Percentiles rank a stretch among this genome's conserved stretches.
Evolutionary conservation across 2,888 invertebrate species (phyloP).

Genomic region (Ennomos fuscantarius): DNA sequence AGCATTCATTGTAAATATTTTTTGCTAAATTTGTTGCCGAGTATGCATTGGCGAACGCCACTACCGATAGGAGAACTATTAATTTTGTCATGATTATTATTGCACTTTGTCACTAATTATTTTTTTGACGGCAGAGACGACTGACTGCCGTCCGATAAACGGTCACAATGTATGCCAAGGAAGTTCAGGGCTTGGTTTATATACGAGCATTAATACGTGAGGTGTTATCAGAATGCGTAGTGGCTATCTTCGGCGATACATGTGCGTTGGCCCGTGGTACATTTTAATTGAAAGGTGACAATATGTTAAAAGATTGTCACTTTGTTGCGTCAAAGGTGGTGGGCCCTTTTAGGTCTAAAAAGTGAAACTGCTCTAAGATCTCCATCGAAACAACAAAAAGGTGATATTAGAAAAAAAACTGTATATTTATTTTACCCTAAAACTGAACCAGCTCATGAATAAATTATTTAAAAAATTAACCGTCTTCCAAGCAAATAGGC

Average conservation of each 20-base stretch:
- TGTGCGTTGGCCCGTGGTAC: conserved; percentile 59
- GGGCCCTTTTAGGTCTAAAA: conserved; percentile 11
- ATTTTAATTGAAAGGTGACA: conserved; percentile 71
- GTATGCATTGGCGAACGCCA: conserved; percentile 69
- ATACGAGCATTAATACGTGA: conserved; percentile 86
- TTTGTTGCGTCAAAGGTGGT: conserved; percentile 48
- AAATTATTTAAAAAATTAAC: too few relatives aligned
- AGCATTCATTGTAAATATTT: conserved; percentile 88
- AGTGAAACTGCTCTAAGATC: too few relatives aligned
- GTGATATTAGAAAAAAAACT: too few relatives aligned
- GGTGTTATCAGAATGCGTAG: conserved; percentile 68
- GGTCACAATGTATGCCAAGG: conserved; percentile 80
- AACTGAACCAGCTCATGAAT: too few relatives aligned
- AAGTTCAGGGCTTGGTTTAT: conserved; percentile 81
- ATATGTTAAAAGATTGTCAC: conserved; percentile 74
- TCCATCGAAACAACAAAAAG: too few relatives aligned
- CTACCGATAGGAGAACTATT: conserved; percentile 71
- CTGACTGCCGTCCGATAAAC: conserved; percentile 72
- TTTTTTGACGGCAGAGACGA: conserved; percentile 70
- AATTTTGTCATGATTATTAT: conserved; percentile 65
- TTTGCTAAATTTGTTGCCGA: conserved; percentile 87
- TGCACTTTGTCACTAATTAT: conserved; percentile 60
- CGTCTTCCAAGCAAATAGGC: too few relatives aligned
- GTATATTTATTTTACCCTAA: too few relatives aligned
- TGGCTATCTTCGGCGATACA: conserved; percentile 65